These are phyloP conservation scores for Suricata suricatta DNA, from an alignment of 2,113 vertebrate genomes.

Conservation along the genomic window DNA sequence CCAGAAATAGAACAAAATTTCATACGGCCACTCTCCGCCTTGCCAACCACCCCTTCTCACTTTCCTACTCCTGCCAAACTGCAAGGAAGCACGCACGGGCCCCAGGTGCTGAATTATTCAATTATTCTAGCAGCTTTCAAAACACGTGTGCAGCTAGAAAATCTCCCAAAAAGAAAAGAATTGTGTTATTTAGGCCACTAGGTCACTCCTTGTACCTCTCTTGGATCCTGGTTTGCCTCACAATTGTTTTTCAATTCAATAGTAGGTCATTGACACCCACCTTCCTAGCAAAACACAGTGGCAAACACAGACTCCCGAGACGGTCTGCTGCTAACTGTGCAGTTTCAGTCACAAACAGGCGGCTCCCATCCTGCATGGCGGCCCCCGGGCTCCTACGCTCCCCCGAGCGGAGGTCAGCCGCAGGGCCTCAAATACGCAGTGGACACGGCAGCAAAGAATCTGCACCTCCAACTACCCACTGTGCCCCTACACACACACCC, in stretches of 20 bases:
- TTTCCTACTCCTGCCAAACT: constrained; percentile 42
- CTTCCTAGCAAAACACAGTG: background rate
- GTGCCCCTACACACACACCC: background rate
- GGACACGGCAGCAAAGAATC: background rate
- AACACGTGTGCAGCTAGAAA: constrained; percentile 55
- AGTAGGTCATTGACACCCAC: constrained; percentile 30
- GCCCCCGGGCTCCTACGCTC: background rate
- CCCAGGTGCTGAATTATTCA: constrained; percentile 73
- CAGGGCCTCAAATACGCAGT: background rate
- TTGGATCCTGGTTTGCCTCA: constrained; percentile 31
- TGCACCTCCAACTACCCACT: background rate
- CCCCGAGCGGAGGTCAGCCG: background rate
- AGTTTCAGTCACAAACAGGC: background rate
- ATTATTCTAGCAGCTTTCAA: constrained; percentile 67
- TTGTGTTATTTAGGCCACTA: constrained; percentile 71
- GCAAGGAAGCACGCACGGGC: background rate
- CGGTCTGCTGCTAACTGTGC: background rate
- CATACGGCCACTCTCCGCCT: background rate
- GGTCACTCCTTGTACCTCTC: constrained; percentile 63
- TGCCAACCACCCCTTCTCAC: background rate
- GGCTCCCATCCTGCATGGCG: background rate
- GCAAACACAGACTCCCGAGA: background rate
- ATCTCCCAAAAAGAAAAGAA: constrained; percentile 29
- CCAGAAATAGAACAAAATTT: constrained; percentile 53
- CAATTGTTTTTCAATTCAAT: constrained; percentile 62